Evolutionary conservation across 2,797 vertebrate genomes (phyloP).

Genomic region (Enteromius thamalakanensis): DNA sequence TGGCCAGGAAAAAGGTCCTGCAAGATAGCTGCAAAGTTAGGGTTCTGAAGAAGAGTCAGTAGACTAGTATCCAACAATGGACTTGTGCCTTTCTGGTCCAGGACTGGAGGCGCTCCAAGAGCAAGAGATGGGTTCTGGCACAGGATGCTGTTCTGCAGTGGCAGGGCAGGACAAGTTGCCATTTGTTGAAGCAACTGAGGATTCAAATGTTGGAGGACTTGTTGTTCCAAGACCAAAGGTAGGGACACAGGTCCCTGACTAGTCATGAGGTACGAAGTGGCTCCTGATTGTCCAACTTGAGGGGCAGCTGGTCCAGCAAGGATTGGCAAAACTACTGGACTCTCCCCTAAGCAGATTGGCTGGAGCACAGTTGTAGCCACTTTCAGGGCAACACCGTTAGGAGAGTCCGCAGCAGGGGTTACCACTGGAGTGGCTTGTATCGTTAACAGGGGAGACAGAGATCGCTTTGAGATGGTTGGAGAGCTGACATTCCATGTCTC

Average conservation of each 20-base stretch:
- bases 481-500: slow-evolving; percentile 85
- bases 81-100: slow-evolving; percentile 85
- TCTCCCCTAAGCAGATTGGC: slow-evolving; percentile 94
- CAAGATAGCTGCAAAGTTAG: slow-evolving; percentile 88
- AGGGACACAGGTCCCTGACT: slow-evolving; percentile 90
- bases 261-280: slow-evolving; percentile 89
- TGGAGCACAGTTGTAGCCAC: slow-evolving; percentile 92
- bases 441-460: slow-evolving; percentile 78
- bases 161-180: slow-evolving; percentile 74
- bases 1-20: slow-evolving; percentile 92
- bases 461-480: slow-evolving; percentile 85
- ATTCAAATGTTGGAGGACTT: slow-evolving; percentile 92
- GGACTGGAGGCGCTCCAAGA: slow-evolving; percentile 79
- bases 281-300: slow-evolving; percentile 81
- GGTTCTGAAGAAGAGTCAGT: slow-evolving; percentile 88
- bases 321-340: slow-evolving; percentile 91
- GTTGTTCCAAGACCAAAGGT: slow-evolving; percentile 92
- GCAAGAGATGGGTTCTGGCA: slow-evolving; percentile 81
- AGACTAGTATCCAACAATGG: slow-evolving; percentile 84
- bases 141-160: slow-evolving; percentile 83
- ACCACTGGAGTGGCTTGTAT: slow-evolving; percentile 81
- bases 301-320: slow-evolving; percentile 84
- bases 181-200: slow-evolving; percentile 85
- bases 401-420: slow-evolving; percentile 78
- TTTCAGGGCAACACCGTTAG: slow-evolving; percentile 90